Evolutionary conservation across 2,888 invertebrate genomes (phyloP).

Genomic region (Gandaritis pyraliata): DNA sequence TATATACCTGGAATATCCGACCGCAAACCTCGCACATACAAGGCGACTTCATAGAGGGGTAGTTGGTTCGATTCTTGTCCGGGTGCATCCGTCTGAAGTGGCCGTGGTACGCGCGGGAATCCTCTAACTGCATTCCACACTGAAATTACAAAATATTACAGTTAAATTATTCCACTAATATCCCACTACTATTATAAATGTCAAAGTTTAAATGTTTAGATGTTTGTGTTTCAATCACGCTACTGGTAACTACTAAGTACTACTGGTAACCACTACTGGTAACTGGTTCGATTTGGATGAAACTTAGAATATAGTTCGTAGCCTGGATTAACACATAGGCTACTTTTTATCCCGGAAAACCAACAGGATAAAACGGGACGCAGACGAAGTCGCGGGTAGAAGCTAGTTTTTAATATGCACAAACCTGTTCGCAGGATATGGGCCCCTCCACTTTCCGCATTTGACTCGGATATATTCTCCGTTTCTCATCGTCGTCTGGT

Average conservation of each 20-base stretch:
- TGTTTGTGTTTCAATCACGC: no score
- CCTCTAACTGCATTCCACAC: constrained; percentile 71
- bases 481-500: constrained; percentile 37
- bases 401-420: no score
- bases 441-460: constrained; percentile 60
- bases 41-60: constrained; percentile 76
- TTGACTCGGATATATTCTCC: constrained; percentile 27
- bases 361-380: no score
- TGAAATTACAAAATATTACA: constrained; percentile 41
- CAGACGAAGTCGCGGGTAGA: no score
- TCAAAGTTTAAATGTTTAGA: no score
- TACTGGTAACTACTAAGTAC: no score
- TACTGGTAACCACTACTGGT: no score
- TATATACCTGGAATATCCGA: constrained; percentile 77
- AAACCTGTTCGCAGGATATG: constrained; percentile 70
- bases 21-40: constrained; percentile 79
- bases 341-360: no score
- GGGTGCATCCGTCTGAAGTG: constrained; percentile 73
- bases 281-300: no score
- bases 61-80: constrained; percentile 77
- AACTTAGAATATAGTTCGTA: no score
- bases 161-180: neutral
- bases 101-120: constrained; percentile 69
- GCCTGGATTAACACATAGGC: no score
- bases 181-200: no score